These are phyloP conservation scores for Callosobruchus maculatus DNA, from an alignment of 2,888 invertebrate genomes.

Conservation along the genomic window DNA sequence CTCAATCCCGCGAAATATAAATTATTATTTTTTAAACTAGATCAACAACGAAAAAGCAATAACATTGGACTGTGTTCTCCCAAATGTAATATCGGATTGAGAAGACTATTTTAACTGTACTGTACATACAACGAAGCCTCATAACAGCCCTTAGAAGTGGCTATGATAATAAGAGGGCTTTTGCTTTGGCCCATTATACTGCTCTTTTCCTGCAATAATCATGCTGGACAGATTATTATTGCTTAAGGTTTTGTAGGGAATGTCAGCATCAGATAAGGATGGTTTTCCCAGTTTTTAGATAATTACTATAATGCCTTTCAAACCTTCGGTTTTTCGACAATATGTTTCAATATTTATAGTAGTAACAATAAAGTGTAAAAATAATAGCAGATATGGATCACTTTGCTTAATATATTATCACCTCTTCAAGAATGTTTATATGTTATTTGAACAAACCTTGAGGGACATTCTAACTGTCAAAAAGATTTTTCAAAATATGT, in stretches of 20 bases:
- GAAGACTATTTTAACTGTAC: not conserved
- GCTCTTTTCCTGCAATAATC: not conserved
- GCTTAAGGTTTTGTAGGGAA: not conserved
- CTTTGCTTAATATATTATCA: too few species aligned
- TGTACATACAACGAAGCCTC: not conserved
- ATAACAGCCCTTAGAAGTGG: not conserved
- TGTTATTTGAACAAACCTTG: conserved; percentile 56
- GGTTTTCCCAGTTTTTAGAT: not conserved
- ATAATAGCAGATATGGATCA: too few species aligned
- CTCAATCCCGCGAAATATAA: too few species aligned
- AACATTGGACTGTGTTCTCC: too few species aligned
- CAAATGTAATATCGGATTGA: too few species aligned
- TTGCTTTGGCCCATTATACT: not conserved
- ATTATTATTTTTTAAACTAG: too few species aligned
- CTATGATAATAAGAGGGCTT: not conserved
- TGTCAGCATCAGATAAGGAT: not conserved
- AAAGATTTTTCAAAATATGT: conserved; percentile 66
- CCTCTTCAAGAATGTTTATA: not conserved
- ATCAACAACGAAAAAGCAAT: too few species aligned
- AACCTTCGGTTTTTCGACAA: not conserved
- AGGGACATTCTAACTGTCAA: conserved; percentile 81
- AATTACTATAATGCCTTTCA: not conserved
- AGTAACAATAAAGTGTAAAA: too few species aligned
- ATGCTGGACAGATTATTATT: not conserved
- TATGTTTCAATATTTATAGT: too few species aligned